phyloP scores from a whole-genome alignment of 2,113 vertebrate species.

The Furnarius figulus region DNA sequence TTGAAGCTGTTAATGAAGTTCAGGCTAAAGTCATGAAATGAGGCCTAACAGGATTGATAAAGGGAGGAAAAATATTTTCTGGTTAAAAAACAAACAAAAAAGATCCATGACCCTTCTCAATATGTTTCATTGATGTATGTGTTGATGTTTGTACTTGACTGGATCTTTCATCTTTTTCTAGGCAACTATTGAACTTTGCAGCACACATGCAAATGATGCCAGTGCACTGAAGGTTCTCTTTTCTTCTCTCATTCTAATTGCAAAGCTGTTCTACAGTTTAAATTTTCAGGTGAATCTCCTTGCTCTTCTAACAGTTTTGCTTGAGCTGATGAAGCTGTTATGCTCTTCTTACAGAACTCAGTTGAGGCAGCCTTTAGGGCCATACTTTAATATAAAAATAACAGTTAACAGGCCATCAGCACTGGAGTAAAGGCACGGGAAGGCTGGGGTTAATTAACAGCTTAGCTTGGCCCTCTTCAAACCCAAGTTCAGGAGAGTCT shows the following conservation, averaged over 20 bases:
- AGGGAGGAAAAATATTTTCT: not conserved
- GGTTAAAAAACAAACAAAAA: not conserved
- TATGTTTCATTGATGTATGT: not conserved
- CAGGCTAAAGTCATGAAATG: not conserved
- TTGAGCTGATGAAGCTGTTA: not conserved
- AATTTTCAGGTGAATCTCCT: conserved; percentile 90
- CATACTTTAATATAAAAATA: not conserved
- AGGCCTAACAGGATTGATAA: not conserved
- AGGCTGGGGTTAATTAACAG: not conserved
- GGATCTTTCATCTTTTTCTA: conserved; percentile 53
- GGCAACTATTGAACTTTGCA: conserved; percentile 97
- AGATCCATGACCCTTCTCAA: not conserved
- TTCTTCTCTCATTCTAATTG: conserved; percentile 94
- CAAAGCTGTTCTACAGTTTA: conserved; percentile 97
- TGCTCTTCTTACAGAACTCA: not conserved
- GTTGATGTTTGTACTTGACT: not conserved
- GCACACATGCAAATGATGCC: conserved; percentile 90
- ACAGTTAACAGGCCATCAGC: not conserved
- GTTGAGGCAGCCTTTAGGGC: not conserved
- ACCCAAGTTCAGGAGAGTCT: not conserved
- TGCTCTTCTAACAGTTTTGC: not conserved
- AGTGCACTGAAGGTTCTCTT: conserved; percentile 95
- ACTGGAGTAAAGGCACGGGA: not conserved
- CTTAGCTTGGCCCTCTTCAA: not conserved
- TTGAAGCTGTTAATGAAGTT: not conserved